phyloP scores from a whole-genome alignment of 2,113 vertebrate species.

The Mirounga angustirostris region DNA sequence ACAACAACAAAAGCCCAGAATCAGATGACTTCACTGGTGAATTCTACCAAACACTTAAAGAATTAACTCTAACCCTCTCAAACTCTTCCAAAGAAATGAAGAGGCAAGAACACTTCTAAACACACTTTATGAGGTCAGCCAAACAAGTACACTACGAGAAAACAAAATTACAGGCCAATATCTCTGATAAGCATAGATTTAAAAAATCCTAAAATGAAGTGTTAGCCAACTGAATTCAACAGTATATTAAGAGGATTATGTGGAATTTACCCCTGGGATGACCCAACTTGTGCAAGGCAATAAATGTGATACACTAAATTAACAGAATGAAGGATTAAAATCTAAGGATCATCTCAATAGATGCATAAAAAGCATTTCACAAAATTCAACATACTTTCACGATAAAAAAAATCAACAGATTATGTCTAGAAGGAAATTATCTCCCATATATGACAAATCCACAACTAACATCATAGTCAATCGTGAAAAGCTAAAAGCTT shows the following conservation, averaged over 20 bases:
- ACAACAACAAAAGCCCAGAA: neutral
- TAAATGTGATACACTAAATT: neutral
- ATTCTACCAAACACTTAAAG: neutral
- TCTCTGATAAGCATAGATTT: too few relatives aligned
- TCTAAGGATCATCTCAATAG: neutral
- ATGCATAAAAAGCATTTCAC: neutral
- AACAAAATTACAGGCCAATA: neutral
- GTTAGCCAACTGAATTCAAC: neutral
- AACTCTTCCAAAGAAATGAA: neutral
- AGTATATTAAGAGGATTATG: neutral
- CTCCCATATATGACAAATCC: neutral
- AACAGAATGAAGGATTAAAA: neutral
- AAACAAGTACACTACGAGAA: neutral
- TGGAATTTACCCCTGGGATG: neutral
- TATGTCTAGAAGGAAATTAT: neutral
- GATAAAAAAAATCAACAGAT: neutral
- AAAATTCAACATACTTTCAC: neutral
- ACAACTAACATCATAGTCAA: neutral
- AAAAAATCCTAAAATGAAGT: neutral
- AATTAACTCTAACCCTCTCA: neutral
- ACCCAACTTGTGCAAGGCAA: neutral
- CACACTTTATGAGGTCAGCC: neutral
- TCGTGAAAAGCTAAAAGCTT: neutral
- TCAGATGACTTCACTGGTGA: neutral
- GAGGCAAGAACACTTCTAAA: neutral